A percentile compares a stretch with the other conserved stretches of the same genome.
Conservation (phyloP, 2,888 invertebrate species). For the Buathra laborator region DNA sequence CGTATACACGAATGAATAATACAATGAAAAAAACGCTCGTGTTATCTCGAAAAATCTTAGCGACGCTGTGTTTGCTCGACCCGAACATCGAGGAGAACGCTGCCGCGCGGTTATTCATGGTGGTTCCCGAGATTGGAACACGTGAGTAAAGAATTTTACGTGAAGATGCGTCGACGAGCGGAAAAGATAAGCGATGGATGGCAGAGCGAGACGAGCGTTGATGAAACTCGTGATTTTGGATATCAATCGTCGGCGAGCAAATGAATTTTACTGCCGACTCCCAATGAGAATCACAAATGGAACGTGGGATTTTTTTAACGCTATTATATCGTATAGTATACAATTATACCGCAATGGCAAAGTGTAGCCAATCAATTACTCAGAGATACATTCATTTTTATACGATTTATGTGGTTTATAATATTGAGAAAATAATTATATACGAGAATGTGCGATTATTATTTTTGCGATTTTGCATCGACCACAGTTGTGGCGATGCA, state of each 20-base stretch:
- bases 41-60: conserved; percentile 63
- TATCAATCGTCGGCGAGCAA: conserved; percentile 78
- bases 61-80: conserved; percentile 69
- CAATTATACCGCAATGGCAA: conserved; percentile 23
- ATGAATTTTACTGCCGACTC: conserved; percentile 37
- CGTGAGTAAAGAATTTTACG: conserved; percentile 73
- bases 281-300: conserved; percentile 10
- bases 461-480: conserved; percentile 25
- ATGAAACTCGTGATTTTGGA: conserved; percentile 79
- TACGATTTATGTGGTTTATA: conserved; percentile 61
- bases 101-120: conserved; percentile 73
- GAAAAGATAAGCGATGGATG: conserved; percentile 66
- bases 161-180: conserved; percentile 64
- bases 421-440: conserved; percentile 54
- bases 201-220: conserved; percentile 70
- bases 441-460: conserved; percentile 2
- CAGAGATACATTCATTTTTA: conserved; percentile 25
- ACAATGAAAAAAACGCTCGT: not conserved
- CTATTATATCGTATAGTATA: conserved; percentile 42
- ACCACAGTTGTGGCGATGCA: conserved; percentile 55
- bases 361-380: conserved; percentile 31
- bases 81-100: conserved; percentile 69
- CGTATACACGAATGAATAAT: not conserved
- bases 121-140: conserved; percentile 77
- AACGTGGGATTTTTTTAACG: conserved; percentile 34